phyloP scores from a whole-genome alignment of 1,140 invertebrate genomes.

The Orius laevigatus region DNA sequence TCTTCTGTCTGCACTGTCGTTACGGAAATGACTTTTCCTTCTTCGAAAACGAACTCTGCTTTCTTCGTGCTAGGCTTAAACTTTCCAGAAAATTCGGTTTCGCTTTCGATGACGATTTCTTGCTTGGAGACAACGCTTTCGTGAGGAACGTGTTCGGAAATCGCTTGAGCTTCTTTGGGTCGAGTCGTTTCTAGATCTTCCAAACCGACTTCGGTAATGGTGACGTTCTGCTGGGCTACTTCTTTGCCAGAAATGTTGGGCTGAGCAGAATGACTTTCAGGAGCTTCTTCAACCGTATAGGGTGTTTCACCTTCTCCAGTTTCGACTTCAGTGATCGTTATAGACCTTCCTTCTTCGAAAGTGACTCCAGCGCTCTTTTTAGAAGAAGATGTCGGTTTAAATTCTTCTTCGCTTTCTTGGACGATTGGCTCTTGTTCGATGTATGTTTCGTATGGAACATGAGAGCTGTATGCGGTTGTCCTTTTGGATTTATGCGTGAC shows the following conservation, averaged over 20 bases:
- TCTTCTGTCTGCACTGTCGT: conserved; percentile 29
- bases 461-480: conserved; percentile 24
- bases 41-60: conserved; percentile 19
- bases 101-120: conserved; percentile 23
- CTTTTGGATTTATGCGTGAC: conserved; percentile 17
- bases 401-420: conserved; percentile 22
- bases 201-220: not conserved
- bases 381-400: conserved; percentile 7
- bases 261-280: conserved; percentile 25
- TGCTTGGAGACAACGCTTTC: conserved; percentile 24
- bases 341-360: conserved; percentile 32
- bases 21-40: conserved; percentile 27
- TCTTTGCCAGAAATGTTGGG: conserved; percentile 6
- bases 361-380: conserved; percentile 21
- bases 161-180: conserved; percentile 18
- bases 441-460: conserved; percentile 24
- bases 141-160: conserved; percentile 23
- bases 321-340: conserved; percentile 31
- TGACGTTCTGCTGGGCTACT: conserved; percentile 7
- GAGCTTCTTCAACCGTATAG: conserved; percentile 27
- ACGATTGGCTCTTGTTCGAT: conserved; percentile 23
- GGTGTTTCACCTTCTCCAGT: conserved; percentile 26
- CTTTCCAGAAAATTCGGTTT: conserved; percentile 21
- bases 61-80: conserved; percentile 18
- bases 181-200: conserved; percentile 19